phyloP scores from a whole-genome alignment of 2,797 vertebrate genomes.

The Girardinus metallicus region DNA sequence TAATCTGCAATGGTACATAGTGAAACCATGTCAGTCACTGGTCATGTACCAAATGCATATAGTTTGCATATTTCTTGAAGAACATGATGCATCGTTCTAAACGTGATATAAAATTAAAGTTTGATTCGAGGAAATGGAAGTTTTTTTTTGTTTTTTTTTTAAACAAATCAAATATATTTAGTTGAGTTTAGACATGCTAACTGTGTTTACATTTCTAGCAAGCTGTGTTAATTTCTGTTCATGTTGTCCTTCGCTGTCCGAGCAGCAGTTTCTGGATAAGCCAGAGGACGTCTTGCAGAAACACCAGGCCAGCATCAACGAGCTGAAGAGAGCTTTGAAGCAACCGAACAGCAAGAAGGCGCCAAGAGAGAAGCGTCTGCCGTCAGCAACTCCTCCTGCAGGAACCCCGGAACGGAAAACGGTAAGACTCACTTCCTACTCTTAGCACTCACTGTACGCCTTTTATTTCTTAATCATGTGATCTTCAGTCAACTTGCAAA shows the following conservation, averaged over 20 bases:
- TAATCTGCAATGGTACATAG: not conserved
- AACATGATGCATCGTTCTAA: not conserved
- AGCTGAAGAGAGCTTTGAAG: constrained; percentile 94
- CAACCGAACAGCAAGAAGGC: constrained; percentile 97
- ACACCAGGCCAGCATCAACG: constrained; percentile 99
- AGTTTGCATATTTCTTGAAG: not conserved
- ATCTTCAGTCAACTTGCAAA: not conserved
- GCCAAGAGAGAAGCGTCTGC: constrained; percentile 90
- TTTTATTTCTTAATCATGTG: not conserved
- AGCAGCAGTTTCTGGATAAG: constrained; percentile 94
- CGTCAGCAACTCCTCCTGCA: constrained; percentile 85
- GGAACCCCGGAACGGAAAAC: constrained; percentile 89
- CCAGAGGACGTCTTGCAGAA: constrained; percentile 96
- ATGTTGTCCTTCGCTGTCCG: constrained; percentile 33
- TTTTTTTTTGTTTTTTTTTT: not conserved
- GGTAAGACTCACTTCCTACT: constrained; percentile 67
- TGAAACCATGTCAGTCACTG: not conserved
- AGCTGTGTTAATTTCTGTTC: constrained; percentile 4
- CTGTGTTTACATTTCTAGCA: not conserved
- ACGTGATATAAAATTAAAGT: not conserved
- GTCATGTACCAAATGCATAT: not conserved
- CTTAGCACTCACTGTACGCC: not conserved
- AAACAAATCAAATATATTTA: not conserved
- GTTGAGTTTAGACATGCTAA: not conserved
- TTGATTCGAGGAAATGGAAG: not conserved